Evolutionary conservation across 2,888 invertebrate species (phyloP), one percentile per base, ranked within the genome.

Genomic region (Pantelozetes paolii): DNA sequence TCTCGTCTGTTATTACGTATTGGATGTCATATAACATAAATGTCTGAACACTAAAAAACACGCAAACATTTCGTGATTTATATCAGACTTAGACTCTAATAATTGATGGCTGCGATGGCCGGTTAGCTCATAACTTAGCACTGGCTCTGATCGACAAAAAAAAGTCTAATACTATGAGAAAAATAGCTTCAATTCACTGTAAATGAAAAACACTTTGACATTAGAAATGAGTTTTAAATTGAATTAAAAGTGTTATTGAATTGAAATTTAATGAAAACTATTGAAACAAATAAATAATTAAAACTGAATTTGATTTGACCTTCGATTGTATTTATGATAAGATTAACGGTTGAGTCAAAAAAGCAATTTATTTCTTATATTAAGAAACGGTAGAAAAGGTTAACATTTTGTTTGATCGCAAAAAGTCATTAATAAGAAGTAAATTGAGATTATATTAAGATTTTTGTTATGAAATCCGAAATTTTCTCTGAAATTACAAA

Each of bases 1-100:
- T 40, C 42, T 40, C 40, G 40, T 15, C 67, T 67, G 67, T 67
- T 67, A 67, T 67, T 67, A 67, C 42, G 67, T 67, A 67, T 67
- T 67, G 67, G 67, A 67, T 67, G 67, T 67, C 67, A 40, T 67
- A 67, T 67, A 67, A 67, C 67, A 67, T 67, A 67, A 67, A 67
- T 67, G 67, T 67, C 67, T 36, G 40, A 23, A n/a, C 40, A 23
- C 67, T 67, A 67, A 67, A 67, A 67, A 67, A 67, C 67, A 67
- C 67, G 67, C 67, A 42, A 67, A 67, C 67, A 8, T 67, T 67
- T 67, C 67, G 64, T 67, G 67, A 67, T 67, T 67, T 67, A 67
- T 67, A 67, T 67, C 67, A 67, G 67, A 67, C 40, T 40, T 67
- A 42, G n/a, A 40, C 23, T n/a, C 11, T 42, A 67, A 67, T 67